Conservation (phyloP, 2,888 invertebrate genomes). For the Ormyrus labotus region DNA sequence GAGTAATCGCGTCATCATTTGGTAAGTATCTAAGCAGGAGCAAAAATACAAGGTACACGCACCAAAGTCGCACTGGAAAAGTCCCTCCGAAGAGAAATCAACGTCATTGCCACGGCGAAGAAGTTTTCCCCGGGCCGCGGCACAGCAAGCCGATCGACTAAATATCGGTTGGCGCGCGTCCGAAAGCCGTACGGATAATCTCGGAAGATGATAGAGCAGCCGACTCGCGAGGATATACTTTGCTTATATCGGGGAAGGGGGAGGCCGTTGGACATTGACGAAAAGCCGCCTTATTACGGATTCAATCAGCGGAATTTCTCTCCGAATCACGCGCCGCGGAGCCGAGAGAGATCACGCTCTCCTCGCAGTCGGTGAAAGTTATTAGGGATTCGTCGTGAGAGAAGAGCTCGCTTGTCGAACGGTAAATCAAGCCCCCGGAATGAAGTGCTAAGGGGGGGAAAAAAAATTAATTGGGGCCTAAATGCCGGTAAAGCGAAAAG, state of each 20-base stretch:
- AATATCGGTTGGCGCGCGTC: too few species aligned
- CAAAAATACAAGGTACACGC: too few species aligned
- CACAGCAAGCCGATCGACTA: too few species aligned
- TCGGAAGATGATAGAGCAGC: not conserved
- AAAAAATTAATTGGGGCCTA: constrained; percentile 47
- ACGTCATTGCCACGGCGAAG: too few species aligned
- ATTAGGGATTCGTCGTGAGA: constrained; percentile 30
- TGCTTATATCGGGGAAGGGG: not conserved
- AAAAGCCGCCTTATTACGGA: constrained; percentile 26
- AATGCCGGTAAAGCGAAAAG: constrained; percentile 35
- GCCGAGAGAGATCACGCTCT: not conserved
- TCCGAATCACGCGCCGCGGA: constrained; percentile 10
- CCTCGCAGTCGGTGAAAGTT: constrained; percentile 28
- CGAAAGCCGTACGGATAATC: not conserved
- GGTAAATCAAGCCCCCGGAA: constrained; percentile 42
- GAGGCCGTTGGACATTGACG: not conserved
- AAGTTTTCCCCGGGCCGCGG: too few species aligned
- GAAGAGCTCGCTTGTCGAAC: constrained; percentile 12
- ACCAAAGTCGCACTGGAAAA: too few species aligned
- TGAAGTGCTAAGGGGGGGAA: constrained; percentile 30
- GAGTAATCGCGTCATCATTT: too few species aligned
- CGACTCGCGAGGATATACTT: not conserved
- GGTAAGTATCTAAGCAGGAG: too few species aligned
- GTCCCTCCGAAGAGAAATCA: too few species aligned
- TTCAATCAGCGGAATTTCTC: constrained; percentile 34